Evolutionary conservation across 1,140 invertebrate genomes (phyloP).

Genomic region (Conus betulinus): DNA sequence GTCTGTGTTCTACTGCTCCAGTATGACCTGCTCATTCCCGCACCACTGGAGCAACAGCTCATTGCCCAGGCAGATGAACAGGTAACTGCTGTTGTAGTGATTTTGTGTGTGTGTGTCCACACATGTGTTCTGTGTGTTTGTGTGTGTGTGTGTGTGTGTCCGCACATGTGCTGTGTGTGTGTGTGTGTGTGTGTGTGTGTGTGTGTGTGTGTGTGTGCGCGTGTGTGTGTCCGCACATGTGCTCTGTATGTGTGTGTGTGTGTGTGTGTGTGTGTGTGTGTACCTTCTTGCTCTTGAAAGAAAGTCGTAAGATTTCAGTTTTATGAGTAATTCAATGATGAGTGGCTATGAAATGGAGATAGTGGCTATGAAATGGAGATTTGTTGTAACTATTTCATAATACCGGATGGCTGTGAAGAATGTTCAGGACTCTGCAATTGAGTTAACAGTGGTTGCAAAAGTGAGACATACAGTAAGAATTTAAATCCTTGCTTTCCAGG

Average conservation of each 20-base stretch:
- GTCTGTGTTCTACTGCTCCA: conserved; percentile 43
- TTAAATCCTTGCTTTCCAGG: too few species aligned
- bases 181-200: background rate
- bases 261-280: background rate
- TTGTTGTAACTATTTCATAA: too few species aligned
- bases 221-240: background rate
- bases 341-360: too few species aligned
- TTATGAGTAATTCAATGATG: too few species aligned
- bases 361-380: too few species aligned
- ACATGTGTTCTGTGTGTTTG: background rate
- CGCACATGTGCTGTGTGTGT: background rate
- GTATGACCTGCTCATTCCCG: conserved; percentile 69
- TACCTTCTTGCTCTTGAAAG: too few species aligned
- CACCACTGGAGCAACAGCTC: conserved; percentile 54
- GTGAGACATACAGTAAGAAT: too few species aligned
- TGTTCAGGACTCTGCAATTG: too few species aligned
- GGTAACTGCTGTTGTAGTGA: background rate
- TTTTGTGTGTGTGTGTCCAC: background rate
- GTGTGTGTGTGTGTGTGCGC: background rate
- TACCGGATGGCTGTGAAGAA: too few species aligned
- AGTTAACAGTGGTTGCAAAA: too few species aligned
- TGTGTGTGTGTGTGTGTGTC: background rate
- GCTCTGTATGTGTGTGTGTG: background rate
- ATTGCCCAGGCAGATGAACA: conserved; percentile 22
- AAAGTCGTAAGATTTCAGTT: too few species aligned